Evolutionary conservation across 2,797 vertebrate species (phyloP), one percentile per base, ranked within the genome.

Genomic region (Parauchenoglanis ngamensis): DNA sequence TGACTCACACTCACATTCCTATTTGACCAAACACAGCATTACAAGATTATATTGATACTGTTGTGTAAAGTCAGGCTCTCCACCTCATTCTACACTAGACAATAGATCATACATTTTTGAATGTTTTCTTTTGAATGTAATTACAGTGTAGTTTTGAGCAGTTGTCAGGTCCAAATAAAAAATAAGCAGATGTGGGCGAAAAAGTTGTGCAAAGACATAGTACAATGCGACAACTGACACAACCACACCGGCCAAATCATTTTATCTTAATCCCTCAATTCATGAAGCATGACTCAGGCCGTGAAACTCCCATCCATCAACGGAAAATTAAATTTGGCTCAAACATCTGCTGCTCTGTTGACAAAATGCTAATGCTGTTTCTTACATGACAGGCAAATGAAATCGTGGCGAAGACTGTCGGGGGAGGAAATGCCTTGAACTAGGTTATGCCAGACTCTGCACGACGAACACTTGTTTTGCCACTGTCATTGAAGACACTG

Each of bases 301-400:
- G 77, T 0, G 19, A 35, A 79, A 59, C 77, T 31, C 28, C 21
- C 46, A 35, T 78, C n/a, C 44, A 11, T 65, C 84, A 63, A 63
- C 56, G 1, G 35, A 12, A 85, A 80, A 75, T 63, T 21, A 17
- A 84, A 83, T 78, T 21, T 11, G 21, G 31, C n/a, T 84, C 0
- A 80, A 79, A 81, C 54, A 84, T 67, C 87, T 76, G 86, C 80
- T 91, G 88, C 90, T 92, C 90, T 90, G 89, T 92, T 90, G 88
- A 90, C 88, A 84, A 85, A 93, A 83, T 92, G 88, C 90, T 93
- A 92, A 92, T 90, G 87, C 72, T 23, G 59, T 83, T 23, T 87
- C 56, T 86, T 77, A 40, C 57, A 19, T 85, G 4, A 68, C 87
- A 90, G 89, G 82, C 76, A 80, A 82, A 89, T 84, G 1, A 91